A percentile compares a stretch with the other conserved stretches of the same genome.
These are phyloP conservation scores for Cephus sareptanus DNA, from an alignment of 2,888 invertebrate species.

Conservation along the genomic window DNA sequence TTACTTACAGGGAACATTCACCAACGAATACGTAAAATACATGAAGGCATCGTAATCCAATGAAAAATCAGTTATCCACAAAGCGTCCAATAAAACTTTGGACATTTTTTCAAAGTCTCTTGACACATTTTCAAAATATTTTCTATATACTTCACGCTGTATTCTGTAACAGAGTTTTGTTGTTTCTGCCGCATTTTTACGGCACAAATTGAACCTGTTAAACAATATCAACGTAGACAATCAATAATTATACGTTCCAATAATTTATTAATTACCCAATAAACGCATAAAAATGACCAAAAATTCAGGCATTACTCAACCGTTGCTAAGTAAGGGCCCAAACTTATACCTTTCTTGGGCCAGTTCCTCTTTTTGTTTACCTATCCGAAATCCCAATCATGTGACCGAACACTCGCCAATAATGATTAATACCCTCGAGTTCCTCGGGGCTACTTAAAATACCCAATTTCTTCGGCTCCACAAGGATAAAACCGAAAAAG, in stretches of 20 bases:
- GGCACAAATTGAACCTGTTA: slow-evolving; percentile 76
- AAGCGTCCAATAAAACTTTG: slow-evolving; percentile 71
- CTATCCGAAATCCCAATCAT: slow-evolving; percentile 83
- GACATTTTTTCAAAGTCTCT: slow-evolving; percentile 74
- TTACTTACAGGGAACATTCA: slow-evolving; percentile 46
- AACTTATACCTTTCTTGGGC: no score
- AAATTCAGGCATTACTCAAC: not conserved
- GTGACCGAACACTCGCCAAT: slow-evolving; percentile 85
- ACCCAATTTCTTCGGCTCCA: slow-evolving; percentile 73
- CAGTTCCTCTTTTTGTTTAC: slow-evolving; percentile 59
- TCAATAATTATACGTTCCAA: not conserved
- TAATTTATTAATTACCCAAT: not conserved
- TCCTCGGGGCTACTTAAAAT: slow-evolving; percentile 69
- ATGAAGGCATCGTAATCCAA: slow-evolving; percentile 70
- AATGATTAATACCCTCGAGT: slow-evolving; percentile 79
- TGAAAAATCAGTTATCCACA: slow-evolving; percentile 74
- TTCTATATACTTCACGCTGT: slow-evolving; percentile 70
- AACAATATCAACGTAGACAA: not conserved
- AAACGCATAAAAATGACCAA: not conserved
- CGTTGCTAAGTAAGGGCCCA: no score
- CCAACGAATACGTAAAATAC: slow-evolving; percentile 68
- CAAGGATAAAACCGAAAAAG: slow-evolving; percentile 79
- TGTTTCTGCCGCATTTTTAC: slow-evolving; percentile 72
- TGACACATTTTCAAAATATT: slow-evolving; percentile 70
- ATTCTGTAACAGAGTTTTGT: slow-evolving; percentile 68